phyloP scores from a whole-genome alignment of 2,797 vertebrate genomes.

The Monodelphis domestica region DNA sequence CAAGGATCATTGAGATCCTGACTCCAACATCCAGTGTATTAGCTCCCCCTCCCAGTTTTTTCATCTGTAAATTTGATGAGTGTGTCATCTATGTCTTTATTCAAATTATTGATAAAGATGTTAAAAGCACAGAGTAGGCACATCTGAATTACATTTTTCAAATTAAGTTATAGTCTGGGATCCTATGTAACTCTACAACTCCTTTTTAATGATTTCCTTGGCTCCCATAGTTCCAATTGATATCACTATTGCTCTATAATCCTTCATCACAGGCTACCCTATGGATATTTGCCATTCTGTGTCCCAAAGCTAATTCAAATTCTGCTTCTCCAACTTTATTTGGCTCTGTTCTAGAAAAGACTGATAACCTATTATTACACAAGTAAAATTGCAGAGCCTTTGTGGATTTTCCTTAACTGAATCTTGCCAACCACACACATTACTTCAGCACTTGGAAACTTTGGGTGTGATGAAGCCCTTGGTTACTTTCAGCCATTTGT shows the following conservation, averaged over 20 bases:
- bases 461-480: background rate
- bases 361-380: background rate
- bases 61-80: background rate
- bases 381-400: background rate
- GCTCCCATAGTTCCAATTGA: background rate
- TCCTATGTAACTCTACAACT: background rate
- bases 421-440: background rate
- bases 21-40: background rate
- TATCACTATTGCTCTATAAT: background rate
- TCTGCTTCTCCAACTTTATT: background rate
- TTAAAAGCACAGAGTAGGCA: background rate
- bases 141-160: background rate
- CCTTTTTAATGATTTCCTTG: background rate
- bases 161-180: background rate
- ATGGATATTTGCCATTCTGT: background rate
- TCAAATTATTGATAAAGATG: background rate
- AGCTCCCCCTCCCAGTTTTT: background rate
- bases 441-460: background rate
- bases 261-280: background rate
- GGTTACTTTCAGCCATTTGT: background rate
- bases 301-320: background rate
- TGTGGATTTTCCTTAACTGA: background rate
- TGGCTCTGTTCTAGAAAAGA: background rate
- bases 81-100: background rate
- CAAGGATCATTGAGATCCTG: background rate